phyloP scores from a whole-genome alignment of 2,113 vertebrate genomes.

The Ctenodactylus gundi region DNA sequence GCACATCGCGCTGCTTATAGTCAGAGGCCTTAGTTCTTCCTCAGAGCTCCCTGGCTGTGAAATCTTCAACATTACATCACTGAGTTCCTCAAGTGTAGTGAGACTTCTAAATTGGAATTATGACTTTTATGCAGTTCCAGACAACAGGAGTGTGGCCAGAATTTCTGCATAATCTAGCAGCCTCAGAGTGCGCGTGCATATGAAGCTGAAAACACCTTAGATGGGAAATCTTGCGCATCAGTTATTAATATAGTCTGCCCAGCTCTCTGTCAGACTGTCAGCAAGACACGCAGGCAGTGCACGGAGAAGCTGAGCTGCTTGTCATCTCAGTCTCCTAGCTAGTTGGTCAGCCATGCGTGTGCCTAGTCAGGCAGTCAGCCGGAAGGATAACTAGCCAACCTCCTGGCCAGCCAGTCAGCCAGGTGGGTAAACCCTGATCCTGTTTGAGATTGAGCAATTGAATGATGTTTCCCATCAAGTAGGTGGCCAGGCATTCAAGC shows the following conservation, averaged over 20 bases:
- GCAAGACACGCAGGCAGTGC: not conserved
- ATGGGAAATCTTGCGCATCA: not conserved
- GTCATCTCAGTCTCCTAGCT: not conserved
- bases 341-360: not conserved
- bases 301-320: not conserved
- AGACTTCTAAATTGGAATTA: not conserved
- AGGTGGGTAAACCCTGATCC: not conserved
- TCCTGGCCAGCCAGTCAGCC: not conserved
- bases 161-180: not conserved
- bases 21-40: not conserved
- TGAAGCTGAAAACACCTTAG: not conserved
- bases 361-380: not conserved
- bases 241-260: conserved; percentile 11
- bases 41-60: not conserved
- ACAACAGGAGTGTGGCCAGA: not conserved
- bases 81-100: not conserved
- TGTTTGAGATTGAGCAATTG: not conserved
- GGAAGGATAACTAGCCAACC: not conserved
- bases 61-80: not conserved
- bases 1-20: not conserved
- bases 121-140: not conserved
- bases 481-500: not conserved
- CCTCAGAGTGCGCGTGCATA: not conserved
- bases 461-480: not conserved
- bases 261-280: conserved; percentile 35